phyloP scores from a whole-genome alignment of 2,888 invertebrate genomes.

The Scelioninae gen. 1 region DNA sequence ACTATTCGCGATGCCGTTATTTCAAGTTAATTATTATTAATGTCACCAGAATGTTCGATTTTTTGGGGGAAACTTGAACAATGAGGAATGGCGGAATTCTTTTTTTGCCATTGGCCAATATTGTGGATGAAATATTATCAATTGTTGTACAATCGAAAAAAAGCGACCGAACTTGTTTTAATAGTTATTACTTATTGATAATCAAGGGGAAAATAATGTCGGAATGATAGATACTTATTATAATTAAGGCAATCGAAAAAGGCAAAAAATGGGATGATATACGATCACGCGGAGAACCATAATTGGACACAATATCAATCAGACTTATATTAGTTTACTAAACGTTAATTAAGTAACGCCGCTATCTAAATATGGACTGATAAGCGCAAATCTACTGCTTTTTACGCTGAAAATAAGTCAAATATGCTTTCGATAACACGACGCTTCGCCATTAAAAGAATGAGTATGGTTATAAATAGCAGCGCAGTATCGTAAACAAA shows the following conservation, averaged over 20 bases:
- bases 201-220: conserved; percentile 13
- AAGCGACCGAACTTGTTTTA: not conserved
- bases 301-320: conserved; percentile 43
- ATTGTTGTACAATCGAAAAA: conserved; percentile 17
- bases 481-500: conserved; percentile 44
- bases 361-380: conserved; percentile 59
- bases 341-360: conserved; percentile 60
- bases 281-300: conserved; percentile 6
- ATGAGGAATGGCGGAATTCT: conserved; percentile 17
- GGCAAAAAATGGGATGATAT: conserved; percentile 24
- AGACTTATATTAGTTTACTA: conserved; percentile 40
- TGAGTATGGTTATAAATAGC: conserved; percentile 49
- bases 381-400: conserved; percentile 41
- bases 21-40: conserved; percentile 52
- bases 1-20: conserved; percentile 38
- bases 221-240: conserved; percentile 18
- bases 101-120: conserved; percentile 6
- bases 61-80: conserved; percentile 24
- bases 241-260: conserved; percentile 16
- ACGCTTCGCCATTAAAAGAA: conserved; percentile 48
- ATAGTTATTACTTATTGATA: conserved; percentile 27
- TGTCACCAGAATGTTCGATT: conserved; percentile 40
- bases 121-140: not conserved
- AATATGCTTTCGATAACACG: conserved; percentile 46
- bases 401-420: conserved; percentile 61